A percentile compares a stretch with the other conserved stretches of the same genome.
Conservation (phyloP, 2,113 vertebrate genomes). For the Rhadina sibilatrix region DNA sequence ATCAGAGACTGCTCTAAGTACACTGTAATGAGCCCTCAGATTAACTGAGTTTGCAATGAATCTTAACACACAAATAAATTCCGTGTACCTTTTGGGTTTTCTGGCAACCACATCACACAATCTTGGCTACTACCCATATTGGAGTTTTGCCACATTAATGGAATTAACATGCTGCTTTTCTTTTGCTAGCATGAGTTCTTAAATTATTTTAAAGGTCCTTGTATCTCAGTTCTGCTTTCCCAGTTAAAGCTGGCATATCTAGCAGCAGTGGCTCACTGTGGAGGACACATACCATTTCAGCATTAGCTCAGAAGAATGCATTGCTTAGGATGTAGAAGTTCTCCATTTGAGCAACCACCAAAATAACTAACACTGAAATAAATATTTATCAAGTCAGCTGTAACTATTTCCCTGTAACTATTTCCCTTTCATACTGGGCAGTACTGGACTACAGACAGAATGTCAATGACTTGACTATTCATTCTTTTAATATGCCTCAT, state of each 20-base stretch:
- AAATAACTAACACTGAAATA: neutral
- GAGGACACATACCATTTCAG: neutral
- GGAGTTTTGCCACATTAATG: neutral
- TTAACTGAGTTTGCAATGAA: neutral
- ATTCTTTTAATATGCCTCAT: neutral
- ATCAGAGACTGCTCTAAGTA: neutral
- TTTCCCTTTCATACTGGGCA: neutral
- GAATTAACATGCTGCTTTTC: neutral
- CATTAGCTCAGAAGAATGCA: neutral
- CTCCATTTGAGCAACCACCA: neutral
- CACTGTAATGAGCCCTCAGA: neutral
- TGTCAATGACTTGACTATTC: neutral
- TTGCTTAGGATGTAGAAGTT: neutral
- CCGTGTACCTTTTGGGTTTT: neutral
- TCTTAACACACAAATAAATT: neutral
- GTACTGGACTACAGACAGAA: constrained; percentile 3
- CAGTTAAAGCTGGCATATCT: neutral
- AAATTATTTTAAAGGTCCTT: neutral
- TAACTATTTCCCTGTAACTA: neutral
- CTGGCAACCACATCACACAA: neutral
- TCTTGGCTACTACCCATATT: neutral
- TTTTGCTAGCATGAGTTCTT: neutral
- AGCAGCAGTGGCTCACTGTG: neutral
- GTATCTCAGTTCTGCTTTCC: neutral
- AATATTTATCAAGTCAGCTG: neutral